Evolutionary conservation across 2,113 vertebrate species (phyloP).

Genomic region (Phalacrocorax pelagicus): DNA sequence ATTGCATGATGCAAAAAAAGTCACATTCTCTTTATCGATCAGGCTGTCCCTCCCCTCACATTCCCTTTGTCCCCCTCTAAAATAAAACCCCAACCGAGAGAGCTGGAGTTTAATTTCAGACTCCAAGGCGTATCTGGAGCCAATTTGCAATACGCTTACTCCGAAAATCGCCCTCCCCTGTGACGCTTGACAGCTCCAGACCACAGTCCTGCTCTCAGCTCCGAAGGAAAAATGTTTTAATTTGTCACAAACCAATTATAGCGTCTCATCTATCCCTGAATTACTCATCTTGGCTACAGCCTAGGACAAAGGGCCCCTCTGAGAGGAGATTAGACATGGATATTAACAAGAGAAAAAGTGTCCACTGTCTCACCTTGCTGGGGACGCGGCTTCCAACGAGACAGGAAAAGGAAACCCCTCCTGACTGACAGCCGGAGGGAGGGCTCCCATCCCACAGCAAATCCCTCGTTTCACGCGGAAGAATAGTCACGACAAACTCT

Average conservation of each 20-base stretch:
- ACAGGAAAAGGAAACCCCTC: constrained; percentile 67
- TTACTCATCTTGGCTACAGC: constrained; percentile 68
- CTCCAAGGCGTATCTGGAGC: constrained; percentile 45
- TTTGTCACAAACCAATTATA: constrained; percentile 73
- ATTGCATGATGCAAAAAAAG: accelerated
- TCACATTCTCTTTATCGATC: neutral
- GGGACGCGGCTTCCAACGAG: constrained; percentile 25
- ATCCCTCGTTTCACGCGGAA: constrained; percentile 50
- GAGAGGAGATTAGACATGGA: constrained; percentile 71
- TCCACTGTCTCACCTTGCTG: constrained; percentile 71
- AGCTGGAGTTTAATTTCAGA: constrained; percentile 57
- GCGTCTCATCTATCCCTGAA: constrained; percentile 70
- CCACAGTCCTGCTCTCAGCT: constrained; percentile 66
- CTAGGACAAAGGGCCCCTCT: constrained; percentile 70
- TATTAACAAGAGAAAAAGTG: constrained; percentile 72
- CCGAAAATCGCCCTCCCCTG: constrained; percentile 50
- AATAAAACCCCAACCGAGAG: neutral
- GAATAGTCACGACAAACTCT: constrained; percentile 57
- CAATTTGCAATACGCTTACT: constrained; percentile 60
- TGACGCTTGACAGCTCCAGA: constrained; percentile 64
- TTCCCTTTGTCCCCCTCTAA: neutral
- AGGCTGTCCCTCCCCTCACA: neutral
- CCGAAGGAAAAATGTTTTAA: constrained; percentile 66
- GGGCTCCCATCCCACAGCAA: constrained; percentile 56
- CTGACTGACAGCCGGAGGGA: constrained; percentile 61